Base-by-base conservation (phyloP, 2,113 vertebrate species). In the Octodon degus region DNA sequence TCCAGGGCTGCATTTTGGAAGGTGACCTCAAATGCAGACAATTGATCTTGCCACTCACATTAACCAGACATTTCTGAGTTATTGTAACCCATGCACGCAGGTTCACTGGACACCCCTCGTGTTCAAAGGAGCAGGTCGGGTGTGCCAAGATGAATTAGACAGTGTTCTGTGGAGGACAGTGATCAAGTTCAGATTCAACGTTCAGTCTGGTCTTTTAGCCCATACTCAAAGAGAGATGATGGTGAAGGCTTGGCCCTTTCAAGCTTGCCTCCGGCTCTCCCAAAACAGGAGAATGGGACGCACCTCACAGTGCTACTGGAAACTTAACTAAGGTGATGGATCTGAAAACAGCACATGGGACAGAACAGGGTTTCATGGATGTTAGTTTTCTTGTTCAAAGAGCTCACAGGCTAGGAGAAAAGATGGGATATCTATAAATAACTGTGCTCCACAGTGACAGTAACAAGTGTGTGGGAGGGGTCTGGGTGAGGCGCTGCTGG, bases 1-100 rank as follows among this genome's bases (percentile, higher is more conserved):
- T 94, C 94, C 70, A 83, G 47, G 68, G 89, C 65, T 88, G 5
- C 43, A 50, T 94, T 96, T 96, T 70, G 91, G 83, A 95, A 93
- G 86, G 65, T 81, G 67, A 58, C 67, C 72, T 92, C 67, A 96
- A 96, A 80, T 32, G 37, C 8, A 86, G 82, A 81, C 77, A 81
- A 32, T 40, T 74, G 60, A 90, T 72, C 72, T 92, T 68, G 14
- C 86, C 83, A 50, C 95, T 93, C 77, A 27, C 62, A 76, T 88
- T 95, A 32, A 40, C 19, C 37, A 68, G 70, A 40, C 13, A 16
- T 87, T 74, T 77, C 67, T 65, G 50, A 62, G 70, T 86, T 43
- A 80, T 25, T 16, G 55, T 83, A 77, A 24, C 72, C 82, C 63
- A n/a, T 40, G 30, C 55, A 0, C 14, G 79, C 77, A n/a, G 63